Percentiles rank a stretch among this genome's conserved stretches.
Conservation (phyloP, 2,888 invertebrate genomes). For the Perizoma flavofasciatum region DNA sequence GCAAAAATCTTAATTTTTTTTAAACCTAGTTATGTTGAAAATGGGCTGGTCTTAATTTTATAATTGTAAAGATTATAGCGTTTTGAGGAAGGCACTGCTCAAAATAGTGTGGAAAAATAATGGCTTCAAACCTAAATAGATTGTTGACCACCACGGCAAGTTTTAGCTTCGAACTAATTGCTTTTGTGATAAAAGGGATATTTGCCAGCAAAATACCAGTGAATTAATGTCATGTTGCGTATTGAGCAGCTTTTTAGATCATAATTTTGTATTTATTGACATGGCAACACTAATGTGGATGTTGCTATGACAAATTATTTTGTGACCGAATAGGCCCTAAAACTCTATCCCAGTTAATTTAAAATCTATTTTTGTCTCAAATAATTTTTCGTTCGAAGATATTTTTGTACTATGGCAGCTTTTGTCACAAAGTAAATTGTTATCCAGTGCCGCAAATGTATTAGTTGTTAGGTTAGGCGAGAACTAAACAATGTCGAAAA, state of each 20-base stretch:
- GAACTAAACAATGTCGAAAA: constrained; percentile 75
- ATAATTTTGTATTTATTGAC: constrained; percentile 20
- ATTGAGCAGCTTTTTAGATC: constrained; percentile 19
- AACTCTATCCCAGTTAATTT: background rate
- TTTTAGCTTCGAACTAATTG: constrained; percentile 6
- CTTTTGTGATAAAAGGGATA: constrained; percentile 26
- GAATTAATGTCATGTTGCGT: background rate
- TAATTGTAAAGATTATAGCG: background rate
- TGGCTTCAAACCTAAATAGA: background rate
- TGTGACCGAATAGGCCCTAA: constrained; percentile 5
- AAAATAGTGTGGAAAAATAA: background rate
- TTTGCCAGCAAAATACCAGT: constrained; percentile 16
- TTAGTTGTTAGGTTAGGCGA: constrained; percentile 60
- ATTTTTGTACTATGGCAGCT: constrained; percentile 27
- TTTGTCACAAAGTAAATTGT: constrained; percentile 24
- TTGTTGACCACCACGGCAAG: constrained; percentile 1
- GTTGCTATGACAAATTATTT: constrained; percentile 21
- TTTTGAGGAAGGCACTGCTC: background rate
- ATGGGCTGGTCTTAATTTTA: background rate
- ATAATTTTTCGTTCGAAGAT: constrained; percentile 12
- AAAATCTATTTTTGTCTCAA: constrained; percentile 15
- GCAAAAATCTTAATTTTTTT: no score
- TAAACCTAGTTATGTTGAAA: background rate
- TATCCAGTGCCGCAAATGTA: constrained; percentile 20
- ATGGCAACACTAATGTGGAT: constrained; percentile 14